Evolutionary conservation across 2,888 invertebrate species (phyloP).

Genomic region (Polyploca ridens): DNA sequence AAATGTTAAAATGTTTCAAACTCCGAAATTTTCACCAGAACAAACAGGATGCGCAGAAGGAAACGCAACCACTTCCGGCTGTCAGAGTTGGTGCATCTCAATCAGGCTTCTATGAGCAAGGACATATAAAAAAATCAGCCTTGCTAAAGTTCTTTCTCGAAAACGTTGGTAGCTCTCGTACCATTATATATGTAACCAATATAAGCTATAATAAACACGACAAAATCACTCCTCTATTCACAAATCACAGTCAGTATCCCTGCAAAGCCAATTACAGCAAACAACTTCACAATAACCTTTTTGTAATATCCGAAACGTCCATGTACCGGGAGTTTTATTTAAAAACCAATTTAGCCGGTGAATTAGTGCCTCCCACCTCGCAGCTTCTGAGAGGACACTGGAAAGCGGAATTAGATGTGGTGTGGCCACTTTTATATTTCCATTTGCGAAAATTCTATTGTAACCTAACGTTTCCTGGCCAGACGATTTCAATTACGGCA

Average conservation of each 20-base stretch:
- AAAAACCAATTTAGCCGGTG: slow-evolving; percentile 57
- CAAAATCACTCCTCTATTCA: neutral
- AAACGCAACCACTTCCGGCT: too few relatives aligned
- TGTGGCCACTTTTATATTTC: slow-evolving; percentile 62
- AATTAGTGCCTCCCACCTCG: slow-evolving; percentile 42
- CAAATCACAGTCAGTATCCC: neutral
- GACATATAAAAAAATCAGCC: too few relatives aligned
- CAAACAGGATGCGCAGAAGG: too few relatives aligned
- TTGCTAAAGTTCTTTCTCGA: too few relatives aligned
- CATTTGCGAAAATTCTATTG: slow-evolving; percentile 71
- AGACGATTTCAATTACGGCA: slow-evolving; percentile 73
- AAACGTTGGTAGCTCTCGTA: too few relatives aligned
- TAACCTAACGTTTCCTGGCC: slow-evolving; percentile 57
- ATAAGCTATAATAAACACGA: neutral
- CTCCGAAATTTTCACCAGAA: too few relatives aligned
- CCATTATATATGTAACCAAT: too few relatives aligned
- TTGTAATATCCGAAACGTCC: neutral
- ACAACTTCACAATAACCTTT: slow-evolving; percentile 15
- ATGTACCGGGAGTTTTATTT: slow-evolving; percentile 33
- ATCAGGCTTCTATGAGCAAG: too few relatives aligned
- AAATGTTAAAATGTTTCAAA: too few relatives aligned
- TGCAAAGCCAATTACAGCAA: slow-evolving; percentile 3
- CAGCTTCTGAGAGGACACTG: slow-evolving; percentile 21
- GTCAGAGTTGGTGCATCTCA: too few relatives aligned
- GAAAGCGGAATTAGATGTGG: slow-evolving; percentile 45